Percentiles rank a stretch among this genome's conserved stretches.
These are phyloP conservation scores for Rutpela maculata DNA, from an alignment of 2,888 invertebrate genomes.

Conservation along the genomic window DNA sequence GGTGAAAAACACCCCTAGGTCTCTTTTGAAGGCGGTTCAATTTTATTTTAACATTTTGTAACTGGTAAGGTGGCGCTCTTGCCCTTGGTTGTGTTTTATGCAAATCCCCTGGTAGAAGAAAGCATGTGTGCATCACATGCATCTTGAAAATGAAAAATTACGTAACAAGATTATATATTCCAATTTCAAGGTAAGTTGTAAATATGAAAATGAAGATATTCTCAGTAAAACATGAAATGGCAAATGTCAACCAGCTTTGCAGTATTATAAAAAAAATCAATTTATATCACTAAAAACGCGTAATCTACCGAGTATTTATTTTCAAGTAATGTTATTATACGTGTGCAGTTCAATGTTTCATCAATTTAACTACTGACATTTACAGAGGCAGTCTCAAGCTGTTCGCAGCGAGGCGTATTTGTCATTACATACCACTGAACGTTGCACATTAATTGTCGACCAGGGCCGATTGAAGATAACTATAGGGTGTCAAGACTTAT, in stretches of 20 bases:
- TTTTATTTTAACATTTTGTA: neutral
- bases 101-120: too few relatives aligned
- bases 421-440: constrained; percentile 20
- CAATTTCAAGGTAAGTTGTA: too few relatives aligned
- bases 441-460: constrained; percentile 17
- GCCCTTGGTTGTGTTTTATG: too few relatives aligned
- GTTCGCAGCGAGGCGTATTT: constrained; percentile 24
- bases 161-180: too few relatives aligned
- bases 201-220: neutral
- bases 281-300: neutral
- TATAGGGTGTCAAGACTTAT: constrained; percentile 9
- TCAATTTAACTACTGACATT: constrained; percentile 32
- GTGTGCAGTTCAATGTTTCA: constrained; percentile 26
- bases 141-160: too few relatives aligned
- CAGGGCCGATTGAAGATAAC: constrained; percentile 13
- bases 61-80: too few relatives aligned
- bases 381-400: constrained; percentile 34
- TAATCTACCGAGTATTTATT: constrained; percentile 20
- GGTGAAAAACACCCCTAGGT: too few relatives aligned
- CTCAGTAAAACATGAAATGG: neutral
- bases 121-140: too few relatives aligned
- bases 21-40: too few relatives aligned
- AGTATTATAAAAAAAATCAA: neutral
- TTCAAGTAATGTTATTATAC: constrained; percentile 25
- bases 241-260: neutral